These are phyloP conservation scores for Callochromis pleurospilus DNA, from an alignment of 2,113 vertebrate genomes.

Conservation along the genomic window DNA sequence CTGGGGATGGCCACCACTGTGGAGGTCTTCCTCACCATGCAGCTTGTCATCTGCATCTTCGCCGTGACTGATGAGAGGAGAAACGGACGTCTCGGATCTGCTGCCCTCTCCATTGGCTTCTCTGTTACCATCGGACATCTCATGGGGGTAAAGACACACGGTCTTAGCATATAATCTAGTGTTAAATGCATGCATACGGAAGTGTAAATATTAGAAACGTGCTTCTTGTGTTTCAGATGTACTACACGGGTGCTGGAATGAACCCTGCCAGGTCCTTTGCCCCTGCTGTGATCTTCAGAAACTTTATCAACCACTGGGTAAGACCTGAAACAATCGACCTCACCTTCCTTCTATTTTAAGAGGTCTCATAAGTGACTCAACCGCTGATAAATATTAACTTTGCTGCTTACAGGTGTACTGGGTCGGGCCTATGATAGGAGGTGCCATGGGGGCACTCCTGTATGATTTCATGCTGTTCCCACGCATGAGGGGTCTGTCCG, in stretches of 20 bases:
- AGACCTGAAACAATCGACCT: slow-evolving; percentile 12
- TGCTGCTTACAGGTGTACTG: slow-evolving; percentile 82
- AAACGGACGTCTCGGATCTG: slow-evolving; percentile 82
- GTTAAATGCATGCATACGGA: background rate
- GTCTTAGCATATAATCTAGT: background rate
- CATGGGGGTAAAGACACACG: slow-evolving; percentile 80
- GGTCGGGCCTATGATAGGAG: slow-evolving; percentile 89
- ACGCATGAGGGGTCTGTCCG: slow-evolving; percentile 81
- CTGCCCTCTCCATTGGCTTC: slow-evolving; percentile 87
- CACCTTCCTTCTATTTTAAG: background rate
- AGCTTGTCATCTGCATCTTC: slow-evolving; percentile 86
- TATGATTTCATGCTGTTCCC: slow-evolving; percentile 92
- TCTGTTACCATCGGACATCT: slow-evolving; percentile 88
- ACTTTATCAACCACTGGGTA: slow-evolving; percentile 95
- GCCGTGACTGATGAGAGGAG: slow-evolving; percentile 86
- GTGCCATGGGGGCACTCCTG: slow-evolving; percentile 78
- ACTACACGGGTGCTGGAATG: slow-evolving; percentile 92
- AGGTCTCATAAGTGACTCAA: background rate
- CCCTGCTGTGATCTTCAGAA: slow-evolving; percentile 87
- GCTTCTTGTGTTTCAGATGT: slow-evolving; percentile 74
- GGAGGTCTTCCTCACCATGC: slow-evolving; percentile 89
- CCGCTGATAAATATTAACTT: background rate
- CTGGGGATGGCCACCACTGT: slow-evolving; percentile 85
- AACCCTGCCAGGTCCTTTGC: slow-evolving; percentile 92
- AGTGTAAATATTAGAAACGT: background rate